Evolutionary conservation across 2,113 vertebrate genomes (phyloP).

Genomic region (Paramisgurnus dabryanus): DNA sequence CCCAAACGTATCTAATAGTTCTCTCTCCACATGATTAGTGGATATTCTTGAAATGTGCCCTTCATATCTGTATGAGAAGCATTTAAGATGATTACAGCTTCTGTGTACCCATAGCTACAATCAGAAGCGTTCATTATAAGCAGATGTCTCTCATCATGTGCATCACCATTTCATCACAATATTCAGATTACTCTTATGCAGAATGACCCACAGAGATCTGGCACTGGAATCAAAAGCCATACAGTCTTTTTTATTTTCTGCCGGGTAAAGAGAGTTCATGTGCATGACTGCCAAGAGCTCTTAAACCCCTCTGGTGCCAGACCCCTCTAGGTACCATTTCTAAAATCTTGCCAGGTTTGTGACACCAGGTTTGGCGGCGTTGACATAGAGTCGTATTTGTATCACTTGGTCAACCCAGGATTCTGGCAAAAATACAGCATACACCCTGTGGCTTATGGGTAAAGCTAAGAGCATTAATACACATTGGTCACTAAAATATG

Average conservation of each 20-base stretch:
- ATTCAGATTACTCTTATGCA: not conserved
- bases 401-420: constrained; percentile 1
- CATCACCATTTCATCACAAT: not conserved
- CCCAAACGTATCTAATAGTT: not conserved
- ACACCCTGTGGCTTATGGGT: not conserved
- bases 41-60: too few species aligned
- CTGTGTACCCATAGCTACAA: not conserved
- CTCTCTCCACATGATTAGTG: not conserved
- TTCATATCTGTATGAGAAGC: not conserved
- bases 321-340: constrained; percentile 56
- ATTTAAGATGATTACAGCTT: not conserved
- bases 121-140: constrained; percentile 5
- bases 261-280: constrained; percentile 2
- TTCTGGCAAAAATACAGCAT: constrained; percentile 30
- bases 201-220: constrained; percentile 47
- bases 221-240: constrained; percentile 64
- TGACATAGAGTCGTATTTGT: constrained; percentile 27
- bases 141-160: constrained; percentile 11
- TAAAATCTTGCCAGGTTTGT: constrained; percentile 62
- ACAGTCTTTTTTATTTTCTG: constrained; percentile 53
- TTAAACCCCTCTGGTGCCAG: constrained; percentile 53
- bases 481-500: not conserved
- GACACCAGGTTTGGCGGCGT: constrained; percentile 56
- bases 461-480: not conserved
- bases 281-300: constrained; percentile 35